Evolutionary conservation across 2,797 vertebrate genomes (phyloP), one percentile per base, ranked within the genome.

Genomic region (Cynodonichthys magdalenae): DNA sequence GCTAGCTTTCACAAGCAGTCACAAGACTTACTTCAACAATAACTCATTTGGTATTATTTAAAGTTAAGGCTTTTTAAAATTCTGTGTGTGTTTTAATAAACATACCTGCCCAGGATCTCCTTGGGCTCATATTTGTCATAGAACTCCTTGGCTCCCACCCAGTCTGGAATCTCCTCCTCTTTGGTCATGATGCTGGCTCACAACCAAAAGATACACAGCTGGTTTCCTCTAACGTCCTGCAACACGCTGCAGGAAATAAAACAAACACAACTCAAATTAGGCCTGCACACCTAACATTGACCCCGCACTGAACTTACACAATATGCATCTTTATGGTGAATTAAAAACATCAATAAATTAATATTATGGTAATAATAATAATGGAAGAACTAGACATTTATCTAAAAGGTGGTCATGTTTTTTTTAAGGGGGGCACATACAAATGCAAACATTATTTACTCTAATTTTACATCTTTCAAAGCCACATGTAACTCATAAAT

Each of bases 51-150:
- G 11, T 11, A 3, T 39, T 39, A 10, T 3, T 39, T 39, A 10
- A 39, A 10, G 36, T 54, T 8, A 12, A 42, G 11, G 20, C 12
- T 28, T 19, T 57, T 20, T 28, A 24, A 9, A 6, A 15, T 29
- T 7, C 10, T 18, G 20, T 46, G 10, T 44, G 27, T 0, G 2
- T 24, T 46, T 59, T 19, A 3, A 0, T 10, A 4, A 51, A 69
- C 65, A 4, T 94, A 99, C 98, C 98, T 96, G 90, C 98, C 98
- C 64, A 99, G 90, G 72, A 99, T 80, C 86, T 99, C 97, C 84
- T 98, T 99, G 0, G 96, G 91, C 14, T 98, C 96, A 58, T 99
- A 99, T 80, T 97, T 98, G 74, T 95, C 93, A 14, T 99, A 97
- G 75, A 99, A 99, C 73, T 96, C 95, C 81, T 96, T 91, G 45